These are phyloP conservation scores for Mycetomoellerius zeteki DNA, from an alignment of 1,140 invertebrate species.

Conservation along the genomic window DNA sequence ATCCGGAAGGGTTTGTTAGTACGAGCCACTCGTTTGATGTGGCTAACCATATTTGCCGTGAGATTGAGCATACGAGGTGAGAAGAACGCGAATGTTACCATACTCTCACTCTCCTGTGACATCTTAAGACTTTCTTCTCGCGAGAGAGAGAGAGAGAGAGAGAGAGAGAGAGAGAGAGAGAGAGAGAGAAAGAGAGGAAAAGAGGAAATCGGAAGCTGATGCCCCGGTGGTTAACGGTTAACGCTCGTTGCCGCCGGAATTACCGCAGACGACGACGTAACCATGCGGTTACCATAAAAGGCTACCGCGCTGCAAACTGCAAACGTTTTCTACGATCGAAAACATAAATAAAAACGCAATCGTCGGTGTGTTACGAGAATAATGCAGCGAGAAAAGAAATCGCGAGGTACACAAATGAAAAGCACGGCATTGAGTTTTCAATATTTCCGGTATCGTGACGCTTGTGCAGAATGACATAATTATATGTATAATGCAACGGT, in stretches of 20 bases:
- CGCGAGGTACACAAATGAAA: neutral
- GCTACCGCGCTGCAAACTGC: neutral
- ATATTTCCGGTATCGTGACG: slow-evolving; percentile 13
- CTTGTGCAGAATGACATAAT: slow-evolving; percentile 13
- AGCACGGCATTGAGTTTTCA: neutral
- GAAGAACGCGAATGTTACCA: slow-evolving; percentile 31
- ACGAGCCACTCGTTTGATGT: slow-evolving; percentile 69
- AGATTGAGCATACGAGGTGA: slow-evolving; percentile 69
- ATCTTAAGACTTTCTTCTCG: slow-evolving; percentile 49
- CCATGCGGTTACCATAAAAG: slow-evolving; percentile 16
- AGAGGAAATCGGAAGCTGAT: neutral
- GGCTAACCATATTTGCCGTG: slow-evolving; percentile 69
- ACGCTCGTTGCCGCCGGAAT: slow-evolving; percentile 6
- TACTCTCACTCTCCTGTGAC: neutral
- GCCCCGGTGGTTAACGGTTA: neutral
- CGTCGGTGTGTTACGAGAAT: neutral
- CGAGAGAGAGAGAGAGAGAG: neutral
- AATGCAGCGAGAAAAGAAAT: slow-evolving; percentile 14
- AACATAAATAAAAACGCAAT: slow-evolving; percentile 9
- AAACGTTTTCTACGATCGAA: slow-evolving; percentile 33
- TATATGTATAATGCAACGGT: slow-evolving; percentile 7
- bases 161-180: neutral
- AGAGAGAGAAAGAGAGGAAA: neutral
- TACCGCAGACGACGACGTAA: neutral
- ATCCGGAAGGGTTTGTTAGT: slow-evolving; percentile 67